These are phyloP conservation scores for Saxidomus purpurata DNA, from an alignment of 1,140 invertebrate species.

Conservation along the genomic window DNA sequence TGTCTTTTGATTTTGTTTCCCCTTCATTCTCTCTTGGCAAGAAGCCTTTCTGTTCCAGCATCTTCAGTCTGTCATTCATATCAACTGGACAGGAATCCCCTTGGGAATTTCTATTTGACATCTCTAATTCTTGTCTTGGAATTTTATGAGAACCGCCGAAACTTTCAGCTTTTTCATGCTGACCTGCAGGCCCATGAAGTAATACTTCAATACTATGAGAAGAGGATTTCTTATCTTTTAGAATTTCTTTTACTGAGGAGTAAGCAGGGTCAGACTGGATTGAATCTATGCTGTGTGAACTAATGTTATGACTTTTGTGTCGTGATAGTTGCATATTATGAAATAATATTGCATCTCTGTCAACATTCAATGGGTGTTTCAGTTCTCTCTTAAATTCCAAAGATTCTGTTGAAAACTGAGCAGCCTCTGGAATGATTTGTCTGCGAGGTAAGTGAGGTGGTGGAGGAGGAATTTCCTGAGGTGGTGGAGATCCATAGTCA, in stretches of 20 bases:
- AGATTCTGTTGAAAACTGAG: slow-evolving; percentile 74
- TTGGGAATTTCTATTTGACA: slow-evolving; percentile 26
- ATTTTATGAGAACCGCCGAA: slow-evolving; percentile 64
- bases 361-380: slow-evolving; percentile 78
- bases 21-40: slow-evolving; percentile 37
- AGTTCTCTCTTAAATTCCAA: slow-evolving; percentile 78
- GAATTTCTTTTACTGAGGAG: slow-evolving; percentile 71
- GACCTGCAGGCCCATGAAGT: slow-evolving; percentile 71
- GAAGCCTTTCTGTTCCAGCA: slow-evolving; percentile 65
- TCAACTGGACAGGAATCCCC: slow-evolving; percentile 59
- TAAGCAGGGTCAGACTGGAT: slow-evolving; percentile 81
- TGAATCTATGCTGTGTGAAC: slow-evolving; percentile 80
- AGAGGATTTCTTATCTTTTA: slow-evolving; percentile 69
- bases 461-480: neutral
- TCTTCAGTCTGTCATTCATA: slow-evolving; percentile 60
- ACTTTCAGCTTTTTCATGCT: slow-evolving; percentile 18
- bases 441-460: slow-evolving; percentile 49
- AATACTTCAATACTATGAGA: slow-evolving; percentile 84
- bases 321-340: slow-evolving; percentile 83
- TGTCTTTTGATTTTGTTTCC: neutral
- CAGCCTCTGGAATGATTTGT: slow-evolving; percentile 58
- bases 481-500: slow-evolving; percentile 10
- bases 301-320: slow-evolving; percentile 73
- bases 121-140: slow-evolving; percentile 48
- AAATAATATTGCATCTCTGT: slow-evolving; percentile 83